Evolutionary conservation across 2,888 invertebrate species (phyloP).

Genomic region (Ophion obscuratus): DNA sequence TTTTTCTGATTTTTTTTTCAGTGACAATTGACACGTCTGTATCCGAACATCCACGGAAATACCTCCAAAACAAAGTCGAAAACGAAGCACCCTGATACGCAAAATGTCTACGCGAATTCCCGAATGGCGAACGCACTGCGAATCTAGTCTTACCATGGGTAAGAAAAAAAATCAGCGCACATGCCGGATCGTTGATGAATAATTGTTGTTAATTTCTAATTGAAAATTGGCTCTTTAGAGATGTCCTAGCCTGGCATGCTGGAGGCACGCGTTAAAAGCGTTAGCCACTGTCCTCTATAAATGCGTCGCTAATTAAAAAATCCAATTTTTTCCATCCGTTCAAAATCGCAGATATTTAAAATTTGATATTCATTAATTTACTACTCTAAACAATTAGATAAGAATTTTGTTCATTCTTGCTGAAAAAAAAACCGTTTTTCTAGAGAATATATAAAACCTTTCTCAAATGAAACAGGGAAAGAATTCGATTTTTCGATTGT

Average conservation of each 20-base stretch:
- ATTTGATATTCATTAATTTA: not conserved
- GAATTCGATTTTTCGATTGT: constrained; percentile 16
- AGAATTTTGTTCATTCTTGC: not conserved
- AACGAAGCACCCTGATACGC: constrained; percentile 2
- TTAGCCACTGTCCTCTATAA: constrained; percentile 42
- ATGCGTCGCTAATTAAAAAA: constrained; percentile 12
- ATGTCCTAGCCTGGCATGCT: constrained; percentile 53
- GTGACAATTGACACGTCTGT: too few relatives aligned
- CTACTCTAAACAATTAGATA: not conserved
- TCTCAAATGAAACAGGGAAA: not conserved
- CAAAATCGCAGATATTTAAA: not conserved
- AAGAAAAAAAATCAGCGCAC: constrained; percentile 32
- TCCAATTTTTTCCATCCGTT: constrained; percentile 18
- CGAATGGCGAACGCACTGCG: constrained; percentile 46
- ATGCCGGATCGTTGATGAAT: constrained; percentile 36
- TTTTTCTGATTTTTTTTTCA: too few relatives aligned
- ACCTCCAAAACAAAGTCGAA: not conserved
- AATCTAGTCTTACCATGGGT: constrained; percentile 49
- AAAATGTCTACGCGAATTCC: constrained; percentile 17
- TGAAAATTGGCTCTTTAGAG: constrained; percentile 20
- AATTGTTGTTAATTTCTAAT: not conserved
- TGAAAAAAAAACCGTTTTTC: too few relatives aligned
- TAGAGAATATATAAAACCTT: not conserved
- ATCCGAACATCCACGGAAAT: too few relatives aligned
- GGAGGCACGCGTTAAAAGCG: constrained; percentile 57